Base-by-base conservation (phyloP, 2,113 vertebrate species). In the Galbula dea region DNA sequence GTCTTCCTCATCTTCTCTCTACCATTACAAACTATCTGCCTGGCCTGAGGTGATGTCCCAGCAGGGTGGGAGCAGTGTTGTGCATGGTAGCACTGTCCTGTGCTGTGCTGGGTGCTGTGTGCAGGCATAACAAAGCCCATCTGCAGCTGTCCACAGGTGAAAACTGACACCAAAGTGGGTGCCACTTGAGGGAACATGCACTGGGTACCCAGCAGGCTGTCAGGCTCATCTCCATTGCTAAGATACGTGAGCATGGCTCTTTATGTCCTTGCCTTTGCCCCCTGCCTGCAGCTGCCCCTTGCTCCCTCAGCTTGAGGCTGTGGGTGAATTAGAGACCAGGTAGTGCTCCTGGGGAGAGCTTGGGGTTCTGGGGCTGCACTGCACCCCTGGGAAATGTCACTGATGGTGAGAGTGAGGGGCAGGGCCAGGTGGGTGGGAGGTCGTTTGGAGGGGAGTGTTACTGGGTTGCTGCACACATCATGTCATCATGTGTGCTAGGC, bases 111-210 rank as follows among this genome's bases (percentile, higher is more conserved):
- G 10, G 8, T 12, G 65, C 41, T 51, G 39, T 30, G 61, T 3
- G 0, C 12, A 27, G 61, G n/a, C 0, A 0, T 30, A 8, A 26
- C 6, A 41, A 41, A 36, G 21, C 41, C 48, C 9, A 7, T 21
- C 37, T 61, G 21, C 17, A 21, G 36, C 79, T 49, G 43, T 21
- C 37, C 36, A 2, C 22, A 6, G 17, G 11, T 29, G 39, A 66
- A 66, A 48, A n/a, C 22, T 27, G 48, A 7, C 79, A 72, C 36
- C 12, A 61, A 48, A 61, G 54, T 3, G 15, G 48, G 8, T 19
- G 11, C 51, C 5, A 12, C 45, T 81, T 20, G 27, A 26, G 36
- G 49, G 15, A 39, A 69, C 2, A 2, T 0, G 1, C 2, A 0
- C 12, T 1, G 4, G 65, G 61, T 51, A 18, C 18, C 17, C 0